Conservation (phyloP, 2,797 vertebrate genomes). For the Knipowitschia caucasica region DNA sequence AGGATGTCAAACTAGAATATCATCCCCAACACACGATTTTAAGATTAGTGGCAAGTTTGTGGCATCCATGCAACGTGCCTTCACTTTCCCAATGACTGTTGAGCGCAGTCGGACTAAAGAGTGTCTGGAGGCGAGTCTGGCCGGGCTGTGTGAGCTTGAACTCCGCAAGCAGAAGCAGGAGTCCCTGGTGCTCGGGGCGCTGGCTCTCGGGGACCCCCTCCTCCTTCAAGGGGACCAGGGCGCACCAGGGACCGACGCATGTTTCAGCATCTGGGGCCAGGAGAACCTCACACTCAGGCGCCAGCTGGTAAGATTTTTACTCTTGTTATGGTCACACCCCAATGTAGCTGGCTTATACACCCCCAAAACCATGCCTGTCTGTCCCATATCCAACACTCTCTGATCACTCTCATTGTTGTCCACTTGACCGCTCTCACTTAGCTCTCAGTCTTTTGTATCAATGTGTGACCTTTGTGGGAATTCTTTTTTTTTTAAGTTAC, state of each 20-base stretch:
- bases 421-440: slow-evolving; percentile 41
- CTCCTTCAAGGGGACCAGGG: slow-evolving; percentile 44
- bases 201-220: slow-evolving; percentile 71
- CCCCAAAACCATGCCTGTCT: slow-evolving; percentile 4
- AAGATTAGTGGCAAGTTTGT: neutral
- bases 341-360: slow-evolving; percentile 5
- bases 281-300: slow-evolving; percentile 78
- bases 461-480: slow-evolving; percentile 43
- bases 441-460: slow-evolving; percentile 51
- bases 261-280: slow-evolving; percentile 69
- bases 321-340: slow-evolving; percentile 18
- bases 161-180: slow-evolving; percentile 85
- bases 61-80: slow-evolving; percentile 83
- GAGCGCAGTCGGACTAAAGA: slow-evolving; percentile 83
- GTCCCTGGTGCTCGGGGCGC: slow-evolving; percentile 82
- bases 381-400: neutral
- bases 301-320: slow-evolving; percentile 73
- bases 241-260: slow-evolving; percentile 50
- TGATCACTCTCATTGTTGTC: slow-evolving; percentile 19
- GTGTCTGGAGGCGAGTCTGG: slow-evolving; percentile 83
- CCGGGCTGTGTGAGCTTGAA: slow-evolving; percentile 85
- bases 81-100: slow-evolving; percentile 79
- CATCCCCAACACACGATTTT: neutral
- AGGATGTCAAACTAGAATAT: neutral
- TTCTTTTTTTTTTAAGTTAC: slow-evolving; percentile 62